Base-by-base conservation (phyloP, 2,113 vertebrate genomes). In the Emberiza fucata region DNA sequence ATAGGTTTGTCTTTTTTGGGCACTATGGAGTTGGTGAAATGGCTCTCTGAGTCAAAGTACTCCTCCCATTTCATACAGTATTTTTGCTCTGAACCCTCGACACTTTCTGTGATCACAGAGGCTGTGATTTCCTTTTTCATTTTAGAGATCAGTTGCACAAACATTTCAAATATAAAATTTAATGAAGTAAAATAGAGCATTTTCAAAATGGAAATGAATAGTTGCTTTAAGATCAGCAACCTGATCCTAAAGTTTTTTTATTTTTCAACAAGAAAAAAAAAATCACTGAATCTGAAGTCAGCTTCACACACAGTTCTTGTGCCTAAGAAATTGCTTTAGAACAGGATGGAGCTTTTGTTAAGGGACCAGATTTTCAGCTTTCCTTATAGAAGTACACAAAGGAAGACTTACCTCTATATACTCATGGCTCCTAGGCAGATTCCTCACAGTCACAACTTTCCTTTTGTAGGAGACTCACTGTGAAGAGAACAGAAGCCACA, bases 141-240 rank as follows among this genome's bases (percentile, higher is more conserved):
- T 93, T 91, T 83, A 78, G 18, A 72, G n/a, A 94, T 78, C n/a
- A 83, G 14, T 61, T 94, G 79, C 60, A 48, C 25, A 88, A 94
- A 70, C 11, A 54, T 81, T 83, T 94, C 8, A 90, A 70, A 25
- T 77, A 20, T 53, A 92, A 75, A 79, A 47, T 14, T 63, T n/a
- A 64, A 63, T 35, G 4, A 90, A 89, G 61, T 71, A 91, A 97
- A 95, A 91, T 72, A 85, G 42, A 78, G 21, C 64, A 86, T 95
- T 85, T 95, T 78, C 45, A 89, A 86, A 96, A 75, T 47, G 25
- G 70, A 79, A 90, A 64, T 68, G 11, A 76, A 60, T 10, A 68
- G 2, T 51, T 92, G 6, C 61, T 92, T 94, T 91, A 86, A 73
- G 59, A 92, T 92, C 77, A 90, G 35, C 66, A 94, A 94, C 50